Percentiles rank a stretch among this genome's conserved stretches.
Evolutionary conservation across 2,113 vertebrate genomes (phyloP).

Genomic region (Furnarius figulus): DNA sequence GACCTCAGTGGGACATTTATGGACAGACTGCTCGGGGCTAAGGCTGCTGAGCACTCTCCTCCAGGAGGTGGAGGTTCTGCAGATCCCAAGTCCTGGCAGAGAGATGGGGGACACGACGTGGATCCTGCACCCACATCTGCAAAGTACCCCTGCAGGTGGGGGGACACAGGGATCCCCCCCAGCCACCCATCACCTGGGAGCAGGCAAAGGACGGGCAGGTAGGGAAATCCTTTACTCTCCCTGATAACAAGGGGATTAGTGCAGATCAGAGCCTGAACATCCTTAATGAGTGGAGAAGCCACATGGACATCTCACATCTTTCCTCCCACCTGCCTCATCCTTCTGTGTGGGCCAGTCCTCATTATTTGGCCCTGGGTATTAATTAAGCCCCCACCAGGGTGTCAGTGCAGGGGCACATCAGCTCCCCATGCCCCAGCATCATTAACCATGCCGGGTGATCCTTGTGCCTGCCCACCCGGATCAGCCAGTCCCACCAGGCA

Average conservation of each 20-base stretch:
- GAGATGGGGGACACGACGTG: not conserved
- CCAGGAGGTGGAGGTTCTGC: not conserved
- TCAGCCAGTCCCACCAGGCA: not conserved
- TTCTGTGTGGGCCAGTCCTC: not conserved
- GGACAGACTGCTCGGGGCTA: not conserved
- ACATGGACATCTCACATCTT: not conserved
- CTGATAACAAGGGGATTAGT: constrained; percentile 42
- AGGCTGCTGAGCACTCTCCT: not conserved
- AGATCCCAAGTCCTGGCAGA: rapidly evolving
- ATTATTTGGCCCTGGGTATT: not conserved
- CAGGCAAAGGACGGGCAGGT: not conserved
- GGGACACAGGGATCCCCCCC: not conserved
- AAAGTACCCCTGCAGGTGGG: not conserved
- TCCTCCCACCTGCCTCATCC: not conserved
- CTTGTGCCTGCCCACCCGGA: too few relatives aligned
- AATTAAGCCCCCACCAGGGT: not conserved
- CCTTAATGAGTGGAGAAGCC: constrained; percentile 36
- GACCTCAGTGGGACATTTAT: not conserved
- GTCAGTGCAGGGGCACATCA: not conserved
- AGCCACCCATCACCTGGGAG: constrained; percentile 8
- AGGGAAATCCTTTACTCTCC: constrained; percentile 44
- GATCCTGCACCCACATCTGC: rapidly evolving
- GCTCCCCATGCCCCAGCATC: rapidly evolving
- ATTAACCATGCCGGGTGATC: rapidly evolving
- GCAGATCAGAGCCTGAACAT: constrained; percentile 14